These are phyloP conservation scores for Gephyroberyx darwinii DNA, from an alignment of 2,797 vertebrate genomes.

Conservation along the genomic window DNA sequence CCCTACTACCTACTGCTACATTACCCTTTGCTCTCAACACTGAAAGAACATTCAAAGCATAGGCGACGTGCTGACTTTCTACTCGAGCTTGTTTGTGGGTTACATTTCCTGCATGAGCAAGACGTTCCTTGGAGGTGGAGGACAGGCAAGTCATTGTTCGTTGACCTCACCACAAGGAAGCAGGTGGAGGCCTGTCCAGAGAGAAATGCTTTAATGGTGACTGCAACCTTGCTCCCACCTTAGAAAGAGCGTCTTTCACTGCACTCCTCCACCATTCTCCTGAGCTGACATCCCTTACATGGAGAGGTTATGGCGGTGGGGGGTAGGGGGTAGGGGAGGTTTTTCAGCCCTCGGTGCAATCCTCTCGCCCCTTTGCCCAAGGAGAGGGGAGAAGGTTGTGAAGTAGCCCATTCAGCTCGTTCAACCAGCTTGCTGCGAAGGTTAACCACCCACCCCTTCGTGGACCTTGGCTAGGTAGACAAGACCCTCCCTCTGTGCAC, in stretches of 20 bases:
- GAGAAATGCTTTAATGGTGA: constrained; percentile 21
- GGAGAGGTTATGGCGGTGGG: constrained; percentile 32
- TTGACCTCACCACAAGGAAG: constrained; percentile 50
- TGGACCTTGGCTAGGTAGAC: constrained; percentile 35
- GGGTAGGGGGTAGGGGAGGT: background rate
- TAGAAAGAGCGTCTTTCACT: constrained; percentile 77
- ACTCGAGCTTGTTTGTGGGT: constrained; percentile 12
- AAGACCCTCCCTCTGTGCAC: constrained; percentile 46
- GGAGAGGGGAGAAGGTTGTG: constrained; percentile 33
- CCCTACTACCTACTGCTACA: background rate
- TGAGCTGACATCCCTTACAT: constrained; percentile 28
- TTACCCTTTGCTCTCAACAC: background rate
- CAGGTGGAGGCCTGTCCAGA: constrained; percentile 70
- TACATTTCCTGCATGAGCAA: constrained; percentile 16
- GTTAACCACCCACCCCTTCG: constrained; percentile 47
- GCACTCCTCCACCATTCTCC: constrained; percentile 44
- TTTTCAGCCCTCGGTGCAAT: constrained; percentile 8
- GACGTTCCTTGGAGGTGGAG: constrained; percentile 31
- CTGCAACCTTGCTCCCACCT: constrained; percentile 39
- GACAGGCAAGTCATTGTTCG: constrained; percentile 70
- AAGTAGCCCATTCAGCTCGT: constrained; percentile 69
- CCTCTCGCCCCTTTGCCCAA: constrained; percentile 5
- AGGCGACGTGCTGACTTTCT: constrained; percentile 2
- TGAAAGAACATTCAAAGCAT: constrained; percentile 8
- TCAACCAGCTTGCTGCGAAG: constrained; percentile 44